Evolutionary conservation across 1,140 invertebrate genomes (phyloP).

Genomic region (Phymorhynchus buccinoides): DNA sequence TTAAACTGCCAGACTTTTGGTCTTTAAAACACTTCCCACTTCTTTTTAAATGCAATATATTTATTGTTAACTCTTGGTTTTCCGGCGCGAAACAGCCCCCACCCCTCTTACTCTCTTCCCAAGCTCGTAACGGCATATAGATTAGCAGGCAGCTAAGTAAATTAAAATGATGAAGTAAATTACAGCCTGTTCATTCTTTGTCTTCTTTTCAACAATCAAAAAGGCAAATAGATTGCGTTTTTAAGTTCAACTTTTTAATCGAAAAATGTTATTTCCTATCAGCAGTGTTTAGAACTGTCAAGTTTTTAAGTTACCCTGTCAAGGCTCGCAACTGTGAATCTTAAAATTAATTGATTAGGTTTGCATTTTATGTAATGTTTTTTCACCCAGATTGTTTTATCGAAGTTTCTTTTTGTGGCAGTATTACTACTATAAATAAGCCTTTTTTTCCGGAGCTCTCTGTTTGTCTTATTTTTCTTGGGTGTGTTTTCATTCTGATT

Average conservation of each 20-base stretch:
- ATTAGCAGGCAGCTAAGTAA: too few species aligned
- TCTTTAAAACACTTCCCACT: background rate
- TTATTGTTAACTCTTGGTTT: background rate
- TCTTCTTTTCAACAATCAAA: background rate
- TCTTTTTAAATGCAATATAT: slow-evolving; percentile 3
- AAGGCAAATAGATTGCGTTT: background rate
- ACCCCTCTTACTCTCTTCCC: too few species aligned
- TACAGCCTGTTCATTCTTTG: background rate
- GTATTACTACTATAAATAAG: too few species aligned
- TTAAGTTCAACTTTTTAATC: background rate
- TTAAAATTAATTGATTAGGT: background rate
- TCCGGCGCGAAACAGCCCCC: too few species aligned
- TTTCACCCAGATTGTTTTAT: background rate
- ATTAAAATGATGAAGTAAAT: too few species aligned
- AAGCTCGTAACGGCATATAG: background rate
- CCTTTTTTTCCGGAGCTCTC: too few species aligned
- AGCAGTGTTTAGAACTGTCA: background rate
- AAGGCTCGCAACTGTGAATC: background rate
- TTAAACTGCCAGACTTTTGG: background rate
- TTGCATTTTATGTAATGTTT: background rate
- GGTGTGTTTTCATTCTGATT: slow-evolving; percentile 9
- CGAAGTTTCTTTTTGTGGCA: background rate
- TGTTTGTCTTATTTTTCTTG: background rate
- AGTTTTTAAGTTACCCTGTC: background rate
- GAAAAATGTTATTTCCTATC: too few species aligned